Evolutionary conservation across 2,113 vertebrate species (phyloP).

Genomic region (Megaleporinus macrocephalus): DNA sequence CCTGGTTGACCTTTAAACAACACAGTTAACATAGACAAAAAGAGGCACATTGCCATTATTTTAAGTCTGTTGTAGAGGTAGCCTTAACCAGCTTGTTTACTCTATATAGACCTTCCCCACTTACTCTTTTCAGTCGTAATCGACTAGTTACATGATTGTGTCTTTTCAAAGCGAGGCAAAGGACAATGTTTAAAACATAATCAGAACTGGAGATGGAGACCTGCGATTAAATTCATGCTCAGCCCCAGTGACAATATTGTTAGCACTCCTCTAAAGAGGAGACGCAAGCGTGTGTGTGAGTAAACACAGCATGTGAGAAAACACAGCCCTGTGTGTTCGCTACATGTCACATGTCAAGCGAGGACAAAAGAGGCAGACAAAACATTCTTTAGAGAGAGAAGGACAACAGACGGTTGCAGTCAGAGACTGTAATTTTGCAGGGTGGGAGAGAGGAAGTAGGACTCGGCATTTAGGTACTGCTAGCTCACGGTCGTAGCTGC

Average conservation of each 20-base stretch:
- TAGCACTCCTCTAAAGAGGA: conserved; percentile 23
- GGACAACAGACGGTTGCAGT: conserved; percentile 29
- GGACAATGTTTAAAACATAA: conserved; percentile 70
- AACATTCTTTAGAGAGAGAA: conserved; percentile 34
- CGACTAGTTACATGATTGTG: conserved; percentile 71
- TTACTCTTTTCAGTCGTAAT: conserved; percentile 76
- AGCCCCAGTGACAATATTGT: conserved; percentile 55
- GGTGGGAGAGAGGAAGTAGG: conserved; percentile 19
- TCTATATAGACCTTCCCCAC: conserved; percentile 84
- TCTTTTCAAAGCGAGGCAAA: conserved; percentile 68
- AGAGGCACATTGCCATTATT: conserved; percentile 88
- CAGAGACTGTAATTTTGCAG: conserved; percentile 34
- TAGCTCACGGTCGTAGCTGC: neutral
- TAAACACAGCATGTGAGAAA: conserved; percentile 11
- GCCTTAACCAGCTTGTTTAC: conserved; percentile 85
- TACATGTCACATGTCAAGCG: conserved; percentile 29
- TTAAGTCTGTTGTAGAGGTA: conserved; percentile 87
- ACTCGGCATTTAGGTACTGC: neutral
- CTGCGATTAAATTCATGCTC: conserved; percentile 57
- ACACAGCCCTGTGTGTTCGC: neutral
- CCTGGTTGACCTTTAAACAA: conserved; percentile 87
- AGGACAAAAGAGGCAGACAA: conserved; percentile 45
- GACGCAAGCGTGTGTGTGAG: neutral
- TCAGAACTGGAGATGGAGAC: conserved; percentile 57
- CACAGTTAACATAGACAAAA: conserved; percentile 85